Base-by-base conservation (phyloP, 1,140 invertebrate genomes). In the Eumeta japonica region DNA sequence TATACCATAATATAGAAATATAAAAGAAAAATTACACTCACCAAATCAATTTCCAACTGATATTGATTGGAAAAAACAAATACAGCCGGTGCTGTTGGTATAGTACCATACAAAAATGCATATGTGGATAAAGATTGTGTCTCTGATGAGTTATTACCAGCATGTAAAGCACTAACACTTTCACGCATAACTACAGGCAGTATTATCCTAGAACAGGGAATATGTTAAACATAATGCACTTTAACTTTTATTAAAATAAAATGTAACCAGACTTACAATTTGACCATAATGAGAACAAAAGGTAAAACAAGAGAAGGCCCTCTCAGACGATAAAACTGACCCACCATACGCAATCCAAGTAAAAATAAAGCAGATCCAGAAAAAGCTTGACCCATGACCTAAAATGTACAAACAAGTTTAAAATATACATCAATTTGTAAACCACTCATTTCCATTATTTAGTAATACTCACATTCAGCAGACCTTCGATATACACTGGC, bases 61-160 rank as follows among this genome's bases (percentile, higher is more conserved):
- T 95, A 97, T 38, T 92, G 83, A 20, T 88, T 84, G 2, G 94
- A 92, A 71, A 95, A 95, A 4, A 98, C 90, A 72, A 96, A 97
- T 3, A 95, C 88, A 27, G 91, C 91, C 0, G 95, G 94, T 16
- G 94, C 94, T 19, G 93, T 87, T 1, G 94, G 95, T 65, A 97
- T 90, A 1, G 92, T 97, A 35, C 95, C 94, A 70, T 98, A 98
- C 0, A 98, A 78, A 76, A 97, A 98, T 0, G 89, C 94, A 71
- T 92, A 97, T 33, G 91, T 95, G 48, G 89, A 90, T 16, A 93
- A 77, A 45, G 91, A 86, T 13, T 81, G 73, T 1, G 88, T 92
- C 41, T 90, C 86, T 28, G 83, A 84, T 28, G 78, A 67, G 57
- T 86, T 84, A 1, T 48, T 59, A 1, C 87, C 87, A 24, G 85